Evolutionary conservation across 2,888 invertebrate species (phyloP).

Genomic region (Nomada lathburiana): DNA sequence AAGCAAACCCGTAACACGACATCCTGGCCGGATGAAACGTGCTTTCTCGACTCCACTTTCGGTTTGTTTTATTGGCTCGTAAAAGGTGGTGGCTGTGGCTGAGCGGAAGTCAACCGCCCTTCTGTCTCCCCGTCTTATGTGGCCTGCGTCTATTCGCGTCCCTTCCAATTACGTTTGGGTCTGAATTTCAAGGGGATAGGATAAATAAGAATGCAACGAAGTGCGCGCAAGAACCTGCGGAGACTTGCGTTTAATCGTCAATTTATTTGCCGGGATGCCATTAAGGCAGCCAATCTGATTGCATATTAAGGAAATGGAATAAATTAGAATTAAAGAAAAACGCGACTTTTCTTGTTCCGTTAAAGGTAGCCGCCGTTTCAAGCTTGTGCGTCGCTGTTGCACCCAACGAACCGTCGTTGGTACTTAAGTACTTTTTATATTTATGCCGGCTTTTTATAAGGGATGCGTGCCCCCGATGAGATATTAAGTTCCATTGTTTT

Average conservation of each 20-base stretch:
- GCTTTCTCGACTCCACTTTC: constrained; percentile 37
- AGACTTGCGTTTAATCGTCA: constrained; percentile 16
- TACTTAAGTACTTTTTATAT: no score
- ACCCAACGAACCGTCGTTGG: no score
- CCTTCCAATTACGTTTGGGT: constrained; percentile 76
- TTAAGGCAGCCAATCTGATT: not conserved
- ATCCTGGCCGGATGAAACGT: constrained; percentile 63
- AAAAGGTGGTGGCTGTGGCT: constrained; percentile 75
- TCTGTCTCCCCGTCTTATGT: constrained; percentile 26
- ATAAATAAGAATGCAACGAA: constrained; percentile 11
- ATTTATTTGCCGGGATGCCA: constrained; percentile 5
- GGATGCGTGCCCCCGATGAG: no score
- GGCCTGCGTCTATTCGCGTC: constrained; percentile 50
- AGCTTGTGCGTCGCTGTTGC: not conserved
- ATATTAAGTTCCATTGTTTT: no score
- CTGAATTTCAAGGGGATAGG: constrained; percentile 53
- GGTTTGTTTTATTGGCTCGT: constrained; percentile 81
- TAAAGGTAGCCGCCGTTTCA: not conserved
- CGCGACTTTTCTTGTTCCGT: not conserved
- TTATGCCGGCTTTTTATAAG: no score
- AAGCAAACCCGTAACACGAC: constrained; percentile 72
- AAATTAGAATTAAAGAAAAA: not conserved
- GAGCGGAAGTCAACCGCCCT: constrained; percentile 77
- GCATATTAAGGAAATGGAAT: not conserved
- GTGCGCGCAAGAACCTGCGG: not conserved